These are phyloP conservation scores for Acanthochromis polyacanthus DNA, from an alignment of 2,113 vertebrate genomes.

Conservation along the genomic window DNA sequence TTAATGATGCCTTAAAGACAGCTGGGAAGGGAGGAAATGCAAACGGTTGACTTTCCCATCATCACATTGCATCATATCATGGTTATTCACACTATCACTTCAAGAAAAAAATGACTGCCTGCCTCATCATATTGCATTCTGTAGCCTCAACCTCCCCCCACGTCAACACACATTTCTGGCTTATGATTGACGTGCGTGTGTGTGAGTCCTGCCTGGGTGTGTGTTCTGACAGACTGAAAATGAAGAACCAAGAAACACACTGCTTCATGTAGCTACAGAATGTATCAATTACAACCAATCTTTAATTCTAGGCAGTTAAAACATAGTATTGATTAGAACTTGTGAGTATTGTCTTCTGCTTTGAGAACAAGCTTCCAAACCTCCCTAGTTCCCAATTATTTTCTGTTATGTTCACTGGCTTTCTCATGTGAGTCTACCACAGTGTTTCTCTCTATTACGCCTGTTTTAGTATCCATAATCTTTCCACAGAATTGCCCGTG, in stretches of 20 bases:
- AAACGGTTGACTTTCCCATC: not conserved
- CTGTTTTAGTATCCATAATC: constrained; percentile 45
- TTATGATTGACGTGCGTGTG: constrained; percentile 1
- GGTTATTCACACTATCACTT: constrained; percentile 17
- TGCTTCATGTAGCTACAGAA: not conserved
- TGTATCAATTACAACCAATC: not conserved
- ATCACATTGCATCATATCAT: constrained; percentile 38
- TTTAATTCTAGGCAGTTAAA: not conserved
- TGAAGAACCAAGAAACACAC: not conserved
- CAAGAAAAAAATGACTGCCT: constrained; percentile 6
- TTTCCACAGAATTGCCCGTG: constrained; percentile 34
- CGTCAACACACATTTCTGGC: not conserved
- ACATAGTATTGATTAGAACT: constrained; percentile 22
- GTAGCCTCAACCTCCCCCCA: not conserved
- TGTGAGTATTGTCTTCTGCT: not conserved
- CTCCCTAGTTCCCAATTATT: constrained; percentile 9
- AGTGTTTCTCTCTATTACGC: not conserved
- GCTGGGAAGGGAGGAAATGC: constrained; percentile 5
- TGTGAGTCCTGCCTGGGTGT: not conserved
- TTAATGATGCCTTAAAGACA: constrained; percentile 25
- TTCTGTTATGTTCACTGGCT: constrained; percentile 1
- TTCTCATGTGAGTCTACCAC: not conserved
- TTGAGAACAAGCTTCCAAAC: constrained; percentile 1
- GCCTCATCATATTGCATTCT: not conserved
- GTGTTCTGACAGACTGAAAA: constrained; percentile 8